Evolutionary conservation across 92 coral and sea anemone genomes (phyloP).

Genomic region (Porites divaricata): DNA sequence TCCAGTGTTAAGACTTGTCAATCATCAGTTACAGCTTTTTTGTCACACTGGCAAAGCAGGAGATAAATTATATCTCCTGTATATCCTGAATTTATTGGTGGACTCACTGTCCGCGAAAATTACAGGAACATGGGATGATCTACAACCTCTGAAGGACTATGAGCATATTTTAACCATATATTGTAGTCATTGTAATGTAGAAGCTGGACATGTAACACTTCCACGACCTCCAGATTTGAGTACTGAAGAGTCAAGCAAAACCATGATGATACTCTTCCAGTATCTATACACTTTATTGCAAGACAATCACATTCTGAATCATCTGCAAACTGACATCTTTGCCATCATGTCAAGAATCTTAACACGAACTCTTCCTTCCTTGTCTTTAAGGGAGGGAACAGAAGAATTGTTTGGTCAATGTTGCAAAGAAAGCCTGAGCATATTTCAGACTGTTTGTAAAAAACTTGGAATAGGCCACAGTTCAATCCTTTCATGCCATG

Average conservation of each 20-base stretch:
- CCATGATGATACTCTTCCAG: slow-evolving; percentile 27
- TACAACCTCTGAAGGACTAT: slow-evolving; percentile 50
- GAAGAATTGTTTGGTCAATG: slow-evolving; percentile 33
- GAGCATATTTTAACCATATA: slow-evolving; percentile 32
- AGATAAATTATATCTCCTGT: slow-evolving; percentile 46
- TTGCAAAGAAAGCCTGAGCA: slow-evolving; percentile 42
- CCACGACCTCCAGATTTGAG: slow-evolving; percentile 55
- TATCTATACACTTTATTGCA: slow-evolving; percentile 39
- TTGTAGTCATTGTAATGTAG: slow-evolving; percentile 3
- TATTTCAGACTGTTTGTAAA: slow-evolving; percentile 47
- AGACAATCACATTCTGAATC: slow-evolving; percentile 29
- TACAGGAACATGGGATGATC: slow-evolving; percentile 46
- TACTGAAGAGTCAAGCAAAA: slow-evolving; percentile 43
- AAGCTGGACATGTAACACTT: slow-evolving; percentile 18
- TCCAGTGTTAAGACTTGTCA: slow-evolving; percentile 48
- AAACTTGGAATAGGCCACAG: slow-evolving; percentile 36
- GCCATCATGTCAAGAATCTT: slow-evolving; percentile 51
- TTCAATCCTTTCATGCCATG: slow-evolving; percentile 41
- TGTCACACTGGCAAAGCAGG: slow-evolving; percentile 38
- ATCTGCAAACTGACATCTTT: slow-evolving; percentile 42
- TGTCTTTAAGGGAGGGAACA: slow-evolving; percentile 10
- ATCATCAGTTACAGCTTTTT: slow-evolving; percentile 32
- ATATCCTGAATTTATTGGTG: slow-evolving; percentile 42
- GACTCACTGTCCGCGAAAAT: slow-evolving; percentile 57
- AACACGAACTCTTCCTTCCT: slow-evolving; percentile 30